phyloP scores from a whole-genome alignment of 2,797 vertebrate genomes.

The Stomatorhinus walkeri region DNA sequence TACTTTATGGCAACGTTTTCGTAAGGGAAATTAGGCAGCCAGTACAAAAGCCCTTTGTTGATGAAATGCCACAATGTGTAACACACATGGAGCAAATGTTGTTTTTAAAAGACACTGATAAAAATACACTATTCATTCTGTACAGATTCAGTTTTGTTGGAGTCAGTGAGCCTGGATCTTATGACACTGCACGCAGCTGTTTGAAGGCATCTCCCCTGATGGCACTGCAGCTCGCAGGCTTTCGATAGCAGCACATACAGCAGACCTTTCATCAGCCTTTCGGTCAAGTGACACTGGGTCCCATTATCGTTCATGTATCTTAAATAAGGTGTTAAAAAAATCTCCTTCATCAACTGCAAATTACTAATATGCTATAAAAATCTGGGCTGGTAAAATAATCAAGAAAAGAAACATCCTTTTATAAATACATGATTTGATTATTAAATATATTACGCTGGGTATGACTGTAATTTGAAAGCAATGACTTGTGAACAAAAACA shows the following conservation, averaged over 20 bases:
- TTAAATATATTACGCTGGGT: background rate
- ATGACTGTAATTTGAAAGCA: background rate
- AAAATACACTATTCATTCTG: slow-evolving; percentile 58
- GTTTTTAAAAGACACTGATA: slow-evolving; percentile 29
- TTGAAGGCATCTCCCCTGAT: slow-evolving; percentile 37
- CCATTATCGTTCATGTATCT: background rate
- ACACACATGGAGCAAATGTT: slow-evolving; percentile 29
- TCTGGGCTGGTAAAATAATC: background rate
- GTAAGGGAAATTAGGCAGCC: background rate
- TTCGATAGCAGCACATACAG: slow-evolving; percentile 54
- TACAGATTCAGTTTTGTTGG: slow-evolving; percentile 41
- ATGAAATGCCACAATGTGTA: slow-evolving; percentile 42
- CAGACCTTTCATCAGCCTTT: slow-evolving; percentile 26
- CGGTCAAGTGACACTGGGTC: background rate
- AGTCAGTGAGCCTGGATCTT: slow-evolving; percentile 48
- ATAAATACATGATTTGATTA: background rate
- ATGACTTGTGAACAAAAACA: background rate
- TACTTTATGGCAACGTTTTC: background rate
- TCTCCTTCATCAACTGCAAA: background rate
- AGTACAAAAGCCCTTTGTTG: slow-evolving; percentile 8
- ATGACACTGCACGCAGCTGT: slow-evolving; percentile 44
- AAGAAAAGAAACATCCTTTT: background rate
- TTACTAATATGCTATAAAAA: background rate
- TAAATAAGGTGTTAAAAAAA: background rate
- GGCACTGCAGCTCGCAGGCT: slow-evolving; percentile 41